phyloP scores from a whole-genome alignment of 2,797 vertebrate genomes.

The Meda fulgida region DNA sequence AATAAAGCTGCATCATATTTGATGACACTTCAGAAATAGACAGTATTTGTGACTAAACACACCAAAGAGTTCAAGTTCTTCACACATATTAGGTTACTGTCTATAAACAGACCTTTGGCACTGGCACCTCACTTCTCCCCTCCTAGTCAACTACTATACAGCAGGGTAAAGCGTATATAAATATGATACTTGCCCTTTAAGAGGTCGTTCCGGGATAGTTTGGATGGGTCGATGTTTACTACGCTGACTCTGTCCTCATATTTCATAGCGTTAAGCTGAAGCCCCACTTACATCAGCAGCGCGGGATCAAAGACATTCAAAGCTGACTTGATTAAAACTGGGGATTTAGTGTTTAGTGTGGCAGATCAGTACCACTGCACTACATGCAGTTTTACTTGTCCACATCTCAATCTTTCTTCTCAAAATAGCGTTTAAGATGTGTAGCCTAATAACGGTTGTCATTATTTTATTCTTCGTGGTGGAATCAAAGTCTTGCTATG shows the following conservation, averaged over 20 bases:
- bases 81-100: not conserved
- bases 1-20: not conserved
- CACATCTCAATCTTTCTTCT: slow-evolving; percentile 35
- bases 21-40: not conserved
- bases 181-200: slow-evolving; percentile 32
- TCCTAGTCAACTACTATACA: not conserved
- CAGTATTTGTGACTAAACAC: not conserved
- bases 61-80: not conserved
- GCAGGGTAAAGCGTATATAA: not conserved
- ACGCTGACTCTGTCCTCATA: slow-evolving; percentile 33
- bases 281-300: slow-evolving; percentile 21
- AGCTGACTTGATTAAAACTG: slow-evolving; percentile 61
- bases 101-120: not conserved
- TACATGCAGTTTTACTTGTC: slow-evolving; percentile 28
- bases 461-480: slow-evolving; percentile 14
- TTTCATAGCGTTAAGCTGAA: slow-evolving; percentile 32
- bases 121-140: not conserved
- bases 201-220: slow-evolving; percentile 42
- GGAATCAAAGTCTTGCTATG: slow-evolving; percentile 11
- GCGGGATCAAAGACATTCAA: slow-evolving; percentile 51
- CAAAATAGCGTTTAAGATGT: slow-evolving; percentile 1
- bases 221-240: slow-evolving; percentile 34
- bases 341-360: slow-evolving; percentile 47
- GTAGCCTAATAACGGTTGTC: slow-evolving; percentile 1
- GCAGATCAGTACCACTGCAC: slow-evolving; percentile 42